phyloP scores from a whole-genome alignment of 2,888 invertebrate genomes.

The Xestia sexstrigata region DNA sequence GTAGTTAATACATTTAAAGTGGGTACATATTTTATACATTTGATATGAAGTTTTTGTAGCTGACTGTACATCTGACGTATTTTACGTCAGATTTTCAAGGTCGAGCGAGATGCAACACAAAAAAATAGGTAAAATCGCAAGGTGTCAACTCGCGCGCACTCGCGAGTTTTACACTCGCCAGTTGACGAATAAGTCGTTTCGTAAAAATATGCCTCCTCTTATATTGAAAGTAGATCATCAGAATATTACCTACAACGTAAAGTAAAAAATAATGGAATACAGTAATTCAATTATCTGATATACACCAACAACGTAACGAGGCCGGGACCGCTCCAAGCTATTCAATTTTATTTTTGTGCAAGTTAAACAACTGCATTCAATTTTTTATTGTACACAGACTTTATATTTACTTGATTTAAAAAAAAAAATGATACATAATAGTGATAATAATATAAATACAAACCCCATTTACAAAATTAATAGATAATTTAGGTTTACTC shows the following conservation, averaged over 20 bases:
- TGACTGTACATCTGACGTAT: no score
- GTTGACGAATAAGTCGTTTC: no score
- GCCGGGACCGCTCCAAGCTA: slow-evolving; percentile 9
- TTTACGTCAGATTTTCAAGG: no score
- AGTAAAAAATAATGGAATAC: slow-evolving; percentile 35
- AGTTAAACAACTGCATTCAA: slow-evolving; percentile 37
- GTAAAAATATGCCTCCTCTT: not conserved
- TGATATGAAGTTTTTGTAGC: no score
- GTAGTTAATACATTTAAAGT: no score
- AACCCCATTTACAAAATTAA: not conserved
- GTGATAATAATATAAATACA: not conserved
- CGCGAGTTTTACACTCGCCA: no score
- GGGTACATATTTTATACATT: no score
- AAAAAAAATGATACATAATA: not conserved
- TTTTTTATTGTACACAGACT: slow-evolving; percentile 13
- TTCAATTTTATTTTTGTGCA: slow-evolving; percentile 38
- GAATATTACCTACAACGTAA: slow-evolving; percentile 15
- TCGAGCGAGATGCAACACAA: no score
- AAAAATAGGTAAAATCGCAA: no score
- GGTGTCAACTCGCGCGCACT: no score
- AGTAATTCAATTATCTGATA: slow-evolving; percentile 53
- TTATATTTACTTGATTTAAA: not conserved
- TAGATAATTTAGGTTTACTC: not conserved
- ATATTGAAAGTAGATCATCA: slow-evolving; percentile 20
- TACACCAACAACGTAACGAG: slow-evolving; percentile 23